These are phyloP conservation scores for Ypsolopha scabrella DNA, from an alignment of 2,888 invertebrate species.

Conservation along the genomic window DNA sequence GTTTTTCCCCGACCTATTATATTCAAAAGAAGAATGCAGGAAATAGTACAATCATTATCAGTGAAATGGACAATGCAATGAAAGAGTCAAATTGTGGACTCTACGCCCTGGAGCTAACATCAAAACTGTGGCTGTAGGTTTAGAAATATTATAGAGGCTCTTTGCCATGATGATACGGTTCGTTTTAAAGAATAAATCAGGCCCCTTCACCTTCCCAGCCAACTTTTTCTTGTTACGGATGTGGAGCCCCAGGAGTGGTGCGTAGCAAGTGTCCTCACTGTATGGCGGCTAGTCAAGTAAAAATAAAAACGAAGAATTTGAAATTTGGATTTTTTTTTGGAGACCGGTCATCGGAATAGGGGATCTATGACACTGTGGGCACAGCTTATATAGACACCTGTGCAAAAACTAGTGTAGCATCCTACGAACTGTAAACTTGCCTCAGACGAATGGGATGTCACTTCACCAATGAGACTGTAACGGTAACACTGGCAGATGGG, in stretches of 20 bases:
- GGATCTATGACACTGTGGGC: background rate
- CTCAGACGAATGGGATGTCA: background rate
- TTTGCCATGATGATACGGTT: too few species aligned
- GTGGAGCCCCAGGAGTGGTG: constrained; percentile 1
- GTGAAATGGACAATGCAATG: too few species aligned
- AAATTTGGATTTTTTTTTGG: background rate
- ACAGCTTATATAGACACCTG: background rate
- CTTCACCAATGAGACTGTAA: background rate
- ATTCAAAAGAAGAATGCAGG: too few species aligned
- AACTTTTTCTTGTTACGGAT: background rate
- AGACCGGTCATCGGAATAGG: background rate
- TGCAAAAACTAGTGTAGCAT: background rate
- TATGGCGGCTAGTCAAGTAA: too few species aligned
- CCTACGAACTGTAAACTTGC: background rate
- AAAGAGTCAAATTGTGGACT: too few species aligned
- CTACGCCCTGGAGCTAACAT: too few species aligned
- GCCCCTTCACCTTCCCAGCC: background rate
- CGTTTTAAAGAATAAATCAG: too few species aligned
- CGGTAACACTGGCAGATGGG: background rate
- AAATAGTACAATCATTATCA: too few species aligned
- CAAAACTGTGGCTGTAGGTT: too few species aligned
- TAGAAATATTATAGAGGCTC: too few species aligned
- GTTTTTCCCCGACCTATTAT: too few species aligned
- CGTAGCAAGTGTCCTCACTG: background rate
- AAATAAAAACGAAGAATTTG: background rate